Evolutionary conservation across 2,888 invertebrate genomes (phyloP), one percentile per base, ranked within the genome.

Genomic region (Amphiduros pacificus): DNA sequence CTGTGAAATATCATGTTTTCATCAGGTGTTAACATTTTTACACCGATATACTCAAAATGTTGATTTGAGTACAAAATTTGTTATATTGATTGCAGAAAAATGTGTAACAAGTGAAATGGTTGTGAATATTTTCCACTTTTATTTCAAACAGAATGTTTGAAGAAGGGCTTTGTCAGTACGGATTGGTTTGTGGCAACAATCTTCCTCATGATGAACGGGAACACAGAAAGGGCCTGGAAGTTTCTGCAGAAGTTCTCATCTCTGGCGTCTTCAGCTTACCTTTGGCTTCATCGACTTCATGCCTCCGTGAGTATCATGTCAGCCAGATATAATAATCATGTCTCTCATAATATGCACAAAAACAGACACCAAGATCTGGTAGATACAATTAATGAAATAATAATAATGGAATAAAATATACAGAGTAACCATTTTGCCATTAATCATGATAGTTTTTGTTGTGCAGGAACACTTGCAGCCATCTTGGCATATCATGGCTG

Each of bases 141-240:
- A 17, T 36, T 11, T 9, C 36, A 36, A 11, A 11, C 36, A 9
- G 17, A 11, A 17, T 40, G 29, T 22, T 31, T 40, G 52, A 40
- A 53, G 28, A 36, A 60, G 24, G 26, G 27, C 53, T 49, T 29
- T 27, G 40, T 74, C 1, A 80, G 81, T 14, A 81, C 76, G 71
- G 82, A 82, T 64, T 82, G 82, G 82, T 82, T 82, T 68, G 73
- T 73, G 20, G 77, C 79, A 31, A 78, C 79, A 0, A 64, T 81
- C 28, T 82, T 79, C 64, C 73, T 82, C 11, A 66, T 79, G 28
- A 76, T 78, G 65, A 73, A 74, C 50, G 81, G 82, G 24, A 76
- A 78, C 66, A 60, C 66, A 40, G 77, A 77, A 17, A 71, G 75
- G 48, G 61, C 78, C 1, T 79, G 79, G 80, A 74, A 74, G 55